Evolutionary conservation across 1,140 invertebrate species (phyloP).

Genomic region (Cardiocondyla obscurior): DNA sequence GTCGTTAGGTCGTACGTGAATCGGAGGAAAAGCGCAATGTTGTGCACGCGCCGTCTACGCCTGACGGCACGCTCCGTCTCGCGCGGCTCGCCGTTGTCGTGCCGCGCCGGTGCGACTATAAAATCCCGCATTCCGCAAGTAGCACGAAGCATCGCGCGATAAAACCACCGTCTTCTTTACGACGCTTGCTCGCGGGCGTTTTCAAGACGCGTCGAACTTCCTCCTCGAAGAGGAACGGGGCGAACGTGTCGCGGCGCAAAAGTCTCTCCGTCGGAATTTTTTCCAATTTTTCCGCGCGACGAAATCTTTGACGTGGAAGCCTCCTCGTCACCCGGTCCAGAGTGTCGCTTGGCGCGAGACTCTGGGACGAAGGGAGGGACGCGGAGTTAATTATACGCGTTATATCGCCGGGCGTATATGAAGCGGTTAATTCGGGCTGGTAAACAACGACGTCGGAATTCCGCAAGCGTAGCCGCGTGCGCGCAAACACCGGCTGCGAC

Average conservation of each 20-base stretch:
- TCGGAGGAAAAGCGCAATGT: conserved; percentile 30
- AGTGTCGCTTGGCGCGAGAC: conserved; percentile 20
- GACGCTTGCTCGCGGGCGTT: not conserved
- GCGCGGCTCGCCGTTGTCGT: not conserved
- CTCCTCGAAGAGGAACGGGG: not conserved
- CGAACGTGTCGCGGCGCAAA: not conserved
- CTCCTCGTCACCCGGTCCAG: not conserved
- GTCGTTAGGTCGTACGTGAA: conserved; percentile 27
- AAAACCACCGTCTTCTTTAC: not conserved
- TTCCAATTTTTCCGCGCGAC: not conserved
- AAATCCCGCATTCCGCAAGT: conserved; percentile 20
- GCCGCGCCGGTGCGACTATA: not conserved
- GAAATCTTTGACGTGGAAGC: no score
- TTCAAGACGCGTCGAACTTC: not conserved
- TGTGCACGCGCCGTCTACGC: conserved; percentile 19
- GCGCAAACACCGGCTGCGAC: conserved; percentile 35
- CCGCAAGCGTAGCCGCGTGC: conserved; percentile 42
- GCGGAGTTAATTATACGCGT: conserved; percentile 45
- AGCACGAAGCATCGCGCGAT: not conserved
- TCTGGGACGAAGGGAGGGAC: conserved; percentile 49
- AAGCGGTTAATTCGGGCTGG: conserved; percentile 54
- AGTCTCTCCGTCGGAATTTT: not conserved
- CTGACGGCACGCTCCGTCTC: conserved; percentile 20
- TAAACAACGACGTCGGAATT: conserved; percentile 54
- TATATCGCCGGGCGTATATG: conserved; percentile 49